Evolutionary conservation across 2,888 invertebrate species (phyloP).

Genomic region (Buathra laborator): DNA sequence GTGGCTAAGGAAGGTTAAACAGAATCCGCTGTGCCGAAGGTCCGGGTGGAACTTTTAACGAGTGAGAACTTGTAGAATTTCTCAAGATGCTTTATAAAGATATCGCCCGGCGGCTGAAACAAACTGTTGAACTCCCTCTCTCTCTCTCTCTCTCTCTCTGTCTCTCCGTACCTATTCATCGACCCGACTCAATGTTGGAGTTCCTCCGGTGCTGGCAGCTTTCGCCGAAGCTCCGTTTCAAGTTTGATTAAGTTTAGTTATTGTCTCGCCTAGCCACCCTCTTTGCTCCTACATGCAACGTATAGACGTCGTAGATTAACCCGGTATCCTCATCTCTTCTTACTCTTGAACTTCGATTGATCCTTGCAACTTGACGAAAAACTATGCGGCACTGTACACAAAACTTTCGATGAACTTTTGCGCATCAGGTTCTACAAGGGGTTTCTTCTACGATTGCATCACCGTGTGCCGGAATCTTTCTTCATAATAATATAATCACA

Average conservation of each 20-base stretch:
- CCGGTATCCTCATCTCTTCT: slow-evolving; percentile 34
- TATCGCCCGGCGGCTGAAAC: not conserved
- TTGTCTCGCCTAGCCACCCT: slow-evolving; percentile 17
- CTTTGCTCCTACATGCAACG: slow-evolving; percentile 3
- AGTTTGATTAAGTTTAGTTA: slow-evolving; percentile 65
- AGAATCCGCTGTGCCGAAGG: not conserved
- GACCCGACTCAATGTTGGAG: slow-evolving; percentile 7
- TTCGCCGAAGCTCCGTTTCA: slow-evolving; percentile 32
- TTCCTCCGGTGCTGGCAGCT: not conserved
- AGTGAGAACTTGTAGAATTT: slow-evolving; percentile 16
- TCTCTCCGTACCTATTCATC: not conserved
- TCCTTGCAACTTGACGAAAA: slow-evolving; percentile 35
- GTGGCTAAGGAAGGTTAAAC: not conserved
- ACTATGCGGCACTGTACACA: not conserved
- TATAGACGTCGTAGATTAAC: slow-evolving; percentile 48
- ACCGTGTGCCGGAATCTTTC: not conserved
- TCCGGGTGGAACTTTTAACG: not conserved
- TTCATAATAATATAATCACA: not conserved
- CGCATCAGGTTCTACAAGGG: not conserved
- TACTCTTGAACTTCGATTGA: slow-evolving; percentile 49
- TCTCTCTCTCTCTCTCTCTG: too few relatives aligned
- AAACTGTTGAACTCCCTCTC: not conserved
- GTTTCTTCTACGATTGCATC: not conserved
- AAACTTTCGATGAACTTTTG: slow-evolving; percentile 21
- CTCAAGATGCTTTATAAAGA: not conserved